Conservation (phyloP, 2,113 vertebrate species). For the Catharus bicknelli region DNA sequence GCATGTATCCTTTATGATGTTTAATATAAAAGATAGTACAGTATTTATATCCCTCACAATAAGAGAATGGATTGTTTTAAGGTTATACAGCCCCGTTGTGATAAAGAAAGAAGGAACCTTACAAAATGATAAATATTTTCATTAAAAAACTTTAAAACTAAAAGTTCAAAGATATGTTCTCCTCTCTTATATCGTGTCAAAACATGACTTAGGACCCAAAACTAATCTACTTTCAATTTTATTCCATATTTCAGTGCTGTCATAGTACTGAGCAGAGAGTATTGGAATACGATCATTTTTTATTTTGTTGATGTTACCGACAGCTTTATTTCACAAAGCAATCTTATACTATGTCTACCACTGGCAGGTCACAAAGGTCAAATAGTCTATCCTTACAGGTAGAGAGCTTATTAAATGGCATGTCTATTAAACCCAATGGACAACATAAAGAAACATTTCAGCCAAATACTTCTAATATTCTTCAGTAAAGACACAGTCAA, state of each 20-base stretch:
- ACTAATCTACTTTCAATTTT: slow-evolving; percentile 97
- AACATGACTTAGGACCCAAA: slow-evolving; percentile 95
- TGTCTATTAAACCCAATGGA: slow-evolving; percentile 76
- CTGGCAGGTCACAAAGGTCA: slow-evolving; percentile 89
- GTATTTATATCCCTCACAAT: slow-evolving; percentile 78
- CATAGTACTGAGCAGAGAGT: slow-evolving; percentile 84
- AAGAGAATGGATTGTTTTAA: slow-evolving; percentile 79
- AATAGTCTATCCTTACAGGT: slow-evolving; percentile 81
- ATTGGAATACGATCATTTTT: slow-evolving; percentile 90
- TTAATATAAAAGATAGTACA: slow-evolving; percentile 75
- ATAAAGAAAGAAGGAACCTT: slow-evolving; percentile 79
- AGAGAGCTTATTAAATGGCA: slow-evolving; percentile 81
- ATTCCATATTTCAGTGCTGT: slow-evolving; percentile 97
- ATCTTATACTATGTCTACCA: slow-evolving; percentile 92
- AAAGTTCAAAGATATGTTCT: slow-evolving; percentile 80
- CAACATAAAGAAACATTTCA: slow-evolving; percentile 78
- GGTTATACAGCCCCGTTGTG: slow-evolving; percentile 70
- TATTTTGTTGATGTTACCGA: slow-evolving; percentile 94
- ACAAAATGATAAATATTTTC: slow-evolving; percentile 86
- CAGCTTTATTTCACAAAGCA: slow-evolving; percentile 99
- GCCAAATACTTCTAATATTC: slow-evolving; percentile 75
- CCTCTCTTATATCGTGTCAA: slow-evolving; percentile 88
- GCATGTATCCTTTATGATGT: slow-evolving; percentile 65
- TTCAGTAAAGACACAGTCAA: slow-evolving; percentile 68
- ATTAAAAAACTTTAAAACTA: slow-evolving; percentile 88